phyloP scores from a whole-genome alignment of 2,113 vertebrate species.

The Azemiops feae region DNA sequence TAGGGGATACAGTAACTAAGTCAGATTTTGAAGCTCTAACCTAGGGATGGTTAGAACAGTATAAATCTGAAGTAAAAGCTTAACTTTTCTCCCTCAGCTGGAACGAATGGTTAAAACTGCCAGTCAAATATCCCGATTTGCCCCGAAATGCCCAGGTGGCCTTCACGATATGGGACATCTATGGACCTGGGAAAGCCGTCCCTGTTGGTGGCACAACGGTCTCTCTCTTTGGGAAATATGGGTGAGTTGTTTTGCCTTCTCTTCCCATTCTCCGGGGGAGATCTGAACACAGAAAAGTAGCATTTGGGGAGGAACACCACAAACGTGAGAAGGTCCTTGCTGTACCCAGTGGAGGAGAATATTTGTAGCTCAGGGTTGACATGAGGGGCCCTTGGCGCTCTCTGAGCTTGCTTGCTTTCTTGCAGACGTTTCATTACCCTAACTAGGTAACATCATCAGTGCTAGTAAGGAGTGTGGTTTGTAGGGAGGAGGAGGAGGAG shows the following conservation, averaged over 20 bases:
- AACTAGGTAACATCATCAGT: no score
- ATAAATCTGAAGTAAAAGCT: neutral
- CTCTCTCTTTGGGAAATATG: conserved; percentile 95
- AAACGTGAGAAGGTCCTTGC: neutral
- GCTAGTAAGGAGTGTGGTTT: no score
- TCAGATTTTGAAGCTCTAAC: neutral
- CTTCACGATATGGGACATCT: conserved; percentile 96
- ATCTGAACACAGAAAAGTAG: no score
- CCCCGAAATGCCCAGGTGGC: conserved; percentile 94
- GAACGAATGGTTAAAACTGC: conserved; percentile 96
- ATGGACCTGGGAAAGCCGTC: conserved; percentile 90
- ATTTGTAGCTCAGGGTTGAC: no score
- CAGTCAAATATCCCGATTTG: conserved; percentile 95
- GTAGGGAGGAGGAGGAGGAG: no score
- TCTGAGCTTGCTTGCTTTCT: no score
- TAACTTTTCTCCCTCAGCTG: conserved; percentile 73
- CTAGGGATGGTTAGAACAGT: neutral
- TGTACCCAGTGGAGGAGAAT: no score
- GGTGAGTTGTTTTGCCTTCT: conserved; percentile 68
- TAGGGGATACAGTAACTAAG: neutral
- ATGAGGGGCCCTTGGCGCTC: no score
- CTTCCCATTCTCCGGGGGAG: no score
- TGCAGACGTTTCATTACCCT: no score
- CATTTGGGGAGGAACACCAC: neutral
- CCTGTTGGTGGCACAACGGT: conserved; percentile 96